phyloP scores from a whole-genome alignment of 2,797 vertebrate species.

The Acrocephalus scirpaceus region DNA sequence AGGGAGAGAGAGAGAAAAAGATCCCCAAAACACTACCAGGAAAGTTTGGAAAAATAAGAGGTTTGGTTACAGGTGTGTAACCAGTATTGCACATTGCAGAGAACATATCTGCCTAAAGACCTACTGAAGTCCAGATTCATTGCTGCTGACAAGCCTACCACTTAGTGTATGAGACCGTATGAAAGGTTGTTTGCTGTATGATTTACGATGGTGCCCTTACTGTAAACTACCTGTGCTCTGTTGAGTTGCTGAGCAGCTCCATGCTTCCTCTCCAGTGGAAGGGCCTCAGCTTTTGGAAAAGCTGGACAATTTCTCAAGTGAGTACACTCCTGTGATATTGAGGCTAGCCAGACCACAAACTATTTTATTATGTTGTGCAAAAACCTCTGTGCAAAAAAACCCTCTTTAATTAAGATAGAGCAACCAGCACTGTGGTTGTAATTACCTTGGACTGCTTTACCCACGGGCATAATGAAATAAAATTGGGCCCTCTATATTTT shows the following conservation, averaged over 20 bases:
- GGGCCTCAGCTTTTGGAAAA: conserved; percentile 52
- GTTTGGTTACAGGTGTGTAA: neutral
- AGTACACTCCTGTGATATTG: conserved; percentile 53
- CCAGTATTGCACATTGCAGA: neutral
- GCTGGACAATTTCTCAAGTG: conserved; percentile 48
- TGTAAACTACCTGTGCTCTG: conserved; percentile 37
- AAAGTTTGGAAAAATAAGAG: neutral
- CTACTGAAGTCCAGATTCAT: conserved; percentile 32
- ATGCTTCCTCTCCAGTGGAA: conserved; percentile 4
- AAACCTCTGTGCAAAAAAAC: conserved; percentile 57
- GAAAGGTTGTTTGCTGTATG: neutral
- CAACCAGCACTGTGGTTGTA: conserved; percentile 42
- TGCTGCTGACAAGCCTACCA: conserved; percentile 53
- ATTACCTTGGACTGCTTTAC: conserved; percentile 58
- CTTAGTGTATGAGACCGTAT: neutral
- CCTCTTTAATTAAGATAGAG: conserved; percentile 69
- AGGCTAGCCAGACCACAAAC: conserved; percentile 61
- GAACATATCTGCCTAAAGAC: neutral
- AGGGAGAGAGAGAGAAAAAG: too few relatives aligned
- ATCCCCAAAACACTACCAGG: neutral
- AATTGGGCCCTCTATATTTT: conserved; percentile 56
- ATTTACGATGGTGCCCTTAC: conserved; percentile 27
- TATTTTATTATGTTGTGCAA: conserved; percentile 65
- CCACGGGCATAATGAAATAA: conserved; percentile 66
- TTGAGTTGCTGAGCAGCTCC: neutral